These are phyloP conservation scores for Numenius arquata DNA, from an alignment of 2,113 vertebrate species.

Conservation along the genomic window DNA sequence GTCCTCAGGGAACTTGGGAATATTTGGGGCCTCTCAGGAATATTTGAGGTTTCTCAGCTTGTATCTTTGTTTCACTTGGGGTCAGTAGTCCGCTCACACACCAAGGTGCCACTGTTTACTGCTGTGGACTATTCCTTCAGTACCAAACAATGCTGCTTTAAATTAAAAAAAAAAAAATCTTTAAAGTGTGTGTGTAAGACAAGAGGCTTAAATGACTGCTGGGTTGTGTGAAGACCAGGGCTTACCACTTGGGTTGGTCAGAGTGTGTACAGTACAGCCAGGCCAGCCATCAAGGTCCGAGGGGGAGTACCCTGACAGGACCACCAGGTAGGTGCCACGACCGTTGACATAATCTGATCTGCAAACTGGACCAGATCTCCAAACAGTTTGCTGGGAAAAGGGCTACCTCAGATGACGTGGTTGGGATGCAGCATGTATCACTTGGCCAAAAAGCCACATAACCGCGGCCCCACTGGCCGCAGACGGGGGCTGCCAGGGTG, in stretches of 20 bases:
- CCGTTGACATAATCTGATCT: accelerated
- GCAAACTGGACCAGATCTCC: accelerated
- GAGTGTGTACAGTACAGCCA: accelerated
- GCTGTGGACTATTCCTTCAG: neutral
- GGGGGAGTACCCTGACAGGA: accelerated
- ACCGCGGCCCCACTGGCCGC: accelerated
- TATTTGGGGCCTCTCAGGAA: neutral
- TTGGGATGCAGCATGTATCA: accelerated
- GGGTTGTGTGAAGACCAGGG: accelerated
- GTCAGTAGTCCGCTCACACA: neutral
- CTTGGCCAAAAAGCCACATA: accelerated
- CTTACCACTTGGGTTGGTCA: accelerated
- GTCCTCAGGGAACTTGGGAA: accelerated
- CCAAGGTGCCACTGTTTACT: too few relatives aligned
- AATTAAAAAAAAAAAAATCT: neutral
- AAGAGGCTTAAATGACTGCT: neutral
- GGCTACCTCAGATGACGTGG: accelerated
- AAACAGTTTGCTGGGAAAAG: neutral
- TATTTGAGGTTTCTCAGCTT: neutral
- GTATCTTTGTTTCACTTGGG: neutral
- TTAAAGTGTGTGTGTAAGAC: neutral
- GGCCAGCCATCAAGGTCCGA: accelerated
- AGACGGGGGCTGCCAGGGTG: neutral
- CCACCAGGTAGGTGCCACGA: accelerated
- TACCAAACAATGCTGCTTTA: neutral